Evolutionary conservation across 2,797 vertebrate genomes (phyloP), one percentile per base, ranked within the genome.

Genomic region (Pogonophryne albipinna): DNA sequence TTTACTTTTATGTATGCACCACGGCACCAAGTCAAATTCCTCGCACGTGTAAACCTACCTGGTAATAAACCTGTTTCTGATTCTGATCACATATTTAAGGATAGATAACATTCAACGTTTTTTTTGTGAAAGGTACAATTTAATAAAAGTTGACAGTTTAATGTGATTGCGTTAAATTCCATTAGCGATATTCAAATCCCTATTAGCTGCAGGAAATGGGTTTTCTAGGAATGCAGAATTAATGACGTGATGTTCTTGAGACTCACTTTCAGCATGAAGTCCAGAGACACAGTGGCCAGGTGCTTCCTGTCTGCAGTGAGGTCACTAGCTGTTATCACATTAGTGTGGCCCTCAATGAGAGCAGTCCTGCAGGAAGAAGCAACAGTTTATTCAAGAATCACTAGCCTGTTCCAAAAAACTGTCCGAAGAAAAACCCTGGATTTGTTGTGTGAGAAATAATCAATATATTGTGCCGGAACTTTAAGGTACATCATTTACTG

Each of bases 251-350:
- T 27, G 27, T 27, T 27, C 27, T 27, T 45, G 7, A 10, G 23
- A 83, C 89, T 66, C 31, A 97, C 97, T 93, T 98, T 98, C 2
- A 98, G 51, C 52, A 45, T 90, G 38, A 92, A 94, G 70, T 97
- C 97, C 63, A 97, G 85, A 60, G 97, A 98, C 46, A 95, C 96
- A 0, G 96, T 97, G 11, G 94, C 95, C 3, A 98, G 78, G 64
- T 95, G 85, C 47, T 93, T 95, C 68, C 27, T 86, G 90, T 97
- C 95, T 12, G 90, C 73, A 56, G 91, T 95, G 87, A 94, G 68
- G 52, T 94, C 95, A 78, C 96, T 96, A 65, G 90, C 94, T n/a
- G 96, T 97, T 67, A 98, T 95, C 10, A 74, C 87, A 49, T 93
- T 90, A 10, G 87, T 84, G 87, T 98, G 97, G 50, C 94, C 96